Evolutionary conservation across 1,140 invertebrate species (phyloP), one percentile per base, ranked within the genome.

Genomic region (Triops cancriformis): DNA sequence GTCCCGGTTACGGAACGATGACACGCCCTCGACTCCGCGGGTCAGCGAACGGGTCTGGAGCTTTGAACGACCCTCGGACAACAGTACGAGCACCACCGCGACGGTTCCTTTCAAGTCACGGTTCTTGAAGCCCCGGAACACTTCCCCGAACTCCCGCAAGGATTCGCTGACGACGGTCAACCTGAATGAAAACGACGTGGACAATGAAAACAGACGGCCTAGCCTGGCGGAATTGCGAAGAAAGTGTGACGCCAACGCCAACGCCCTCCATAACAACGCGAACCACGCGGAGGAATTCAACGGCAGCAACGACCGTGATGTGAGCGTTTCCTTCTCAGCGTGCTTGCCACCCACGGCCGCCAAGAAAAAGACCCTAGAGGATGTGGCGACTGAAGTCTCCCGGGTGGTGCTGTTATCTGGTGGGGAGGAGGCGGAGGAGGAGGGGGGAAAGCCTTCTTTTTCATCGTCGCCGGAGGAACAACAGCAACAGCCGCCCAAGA

Each of bases 241-340:
- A 2, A 80, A 80, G 31, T 80, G 80, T 72, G 80, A 80, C 73
- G 18, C 79, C 14, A 80, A 80, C 73, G 79, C 78, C 37, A 80
- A 80, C 74, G 77, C 78, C n/a, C 78, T 76, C 26, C 76, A 79
- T 28, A 77, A 74, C 75, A 31, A 77, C 37, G 18, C 74, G 2
- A 76, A 74, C 10, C 79, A 80, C 14, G 76, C 78, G n/a, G 79
- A 80, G 42, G 80, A 80, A 5, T 28, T 64, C 23, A 64, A 64
- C 51, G 51, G 51, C 51, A 14, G 7, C 23, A 64, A 18, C 14
- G 51, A 14, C 14, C 18, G 51, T 64, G 51, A 64, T n/a, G 51
- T 64, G 51, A 64, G 51, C 51, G 51, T 23, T 23, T 64, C 51
- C 18, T 64, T 72, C 27, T 41, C 51, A 51, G 51, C 79, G 1